Conservation (phyloP, 92 coral and sea anemone genomes). For the Actinostola sp. region DNA sequence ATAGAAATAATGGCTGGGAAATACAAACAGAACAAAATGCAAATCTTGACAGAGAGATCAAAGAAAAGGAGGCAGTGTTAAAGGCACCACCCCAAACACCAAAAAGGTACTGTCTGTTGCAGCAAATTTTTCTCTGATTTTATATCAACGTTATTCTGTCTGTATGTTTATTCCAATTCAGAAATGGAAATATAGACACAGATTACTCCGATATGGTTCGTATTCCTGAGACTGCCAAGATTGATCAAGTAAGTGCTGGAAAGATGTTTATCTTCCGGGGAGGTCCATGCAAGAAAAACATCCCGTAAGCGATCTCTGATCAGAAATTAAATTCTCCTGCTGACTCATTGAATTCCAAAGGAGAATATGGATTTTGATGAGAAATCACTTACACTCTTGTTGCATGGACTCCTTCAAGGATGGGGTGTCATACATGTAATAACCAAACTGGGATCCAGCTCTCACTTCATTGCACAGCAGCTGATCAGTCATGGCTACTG, state of each 20-base stretch:
- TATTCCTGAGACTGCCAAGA: conserved; percentile 73
- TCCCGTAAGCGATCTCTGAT: no score
- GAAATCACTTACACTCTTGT: no score
- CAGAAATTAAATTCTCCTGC: no score
- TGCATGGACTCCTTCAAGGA: no score
- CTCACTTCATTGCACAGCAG: no score
- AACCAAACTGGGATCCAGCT: no score
- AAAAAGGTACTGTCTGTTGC: conserved; percentile 28
- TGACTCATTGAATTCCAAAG: no score
- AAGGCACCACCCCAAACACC: conserved; percentile 62
- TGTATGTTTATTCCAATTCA: conserved; percentile 30
- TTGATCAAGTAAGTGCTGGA: conserved; percentile 88
- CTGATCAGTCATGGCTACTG: no score
- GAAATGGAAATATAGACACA: conserved; percentile 80
- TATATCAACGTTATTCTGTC: not conserved
- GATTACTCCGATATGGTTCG: conserved; percentile 82
- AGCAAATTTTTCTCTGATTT: not conserved
- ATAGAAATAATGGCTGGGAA: conserved; percentile 91
- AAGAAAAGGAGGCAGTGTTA: conserved; percentile 72
- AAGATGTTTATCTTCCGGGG: no score
- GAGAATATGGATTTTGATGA: no score
- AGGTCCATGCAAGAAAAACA: no score
- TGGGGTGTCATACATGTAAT: no score
- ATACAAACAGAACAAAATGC: conserved; percentile 88
- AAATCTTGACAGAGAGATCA: conserved; percentile 75